Evolutionary conservation across 2,113 vertebrate genomes (phyloP).

Genomic region (Mionectes macconnelli): DNA sequence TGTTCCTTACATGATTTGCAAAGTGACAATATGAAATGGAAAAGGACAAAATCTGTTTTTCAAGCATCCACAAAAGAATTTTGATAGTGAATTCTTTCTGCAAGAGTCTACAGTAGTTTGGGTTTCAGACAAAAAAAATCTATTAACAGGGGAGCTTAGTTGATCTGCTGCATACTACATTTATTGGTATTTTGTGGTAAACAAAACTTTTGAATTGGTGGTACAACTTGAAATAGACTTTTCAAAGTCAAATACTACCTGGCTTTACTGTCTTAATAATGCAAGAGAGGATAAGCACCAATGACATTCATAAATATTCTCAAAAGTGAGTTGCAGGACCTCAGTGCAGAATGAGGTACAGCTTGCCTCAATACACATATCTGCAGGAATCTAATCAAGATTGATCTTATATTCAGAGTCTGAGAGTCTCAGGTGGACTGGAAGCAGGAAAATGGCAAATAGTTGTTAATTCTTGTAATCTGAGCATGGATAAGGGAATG

Average conservation of each 20-base stretch:
- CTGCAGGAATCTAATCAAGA: conserved; percentile 41
- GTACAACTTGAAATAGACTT: background rate
- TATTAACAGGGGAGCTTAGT: background rate
- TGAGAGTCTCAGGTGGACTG: background rate
- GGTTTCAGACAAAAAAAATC: background rate
- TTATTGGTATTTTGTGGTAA: background rate
- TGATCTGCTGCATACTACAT: background rate
- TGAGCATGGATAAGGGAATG: background rate
- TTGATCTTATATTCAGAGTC: conserved; percentile 11
- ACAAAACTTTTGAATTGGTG: background rate
- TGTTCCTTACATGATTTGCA: accelerated
- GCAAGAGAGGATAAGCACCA: background rate
- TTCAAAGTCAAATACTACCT: background rate
- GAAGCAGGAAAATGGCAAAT: background rate
- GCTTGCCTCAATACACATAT: background rate
- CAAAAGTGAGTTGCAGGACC: background rate
- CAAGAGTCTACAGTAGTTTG: background rate
- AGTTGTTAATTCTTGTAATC: background rate
- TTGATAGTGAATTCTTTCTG: background rate
- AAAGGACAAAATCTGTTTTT: background rate
- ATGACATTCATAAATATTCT: conserved; percentile 30
- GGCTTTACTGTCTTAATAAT: background rate
- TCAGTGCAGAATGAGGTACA: background rate
- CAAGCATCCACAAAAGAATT: background rate
- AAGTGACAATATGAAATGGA: background rate